phyloP scores from a whole-genome alignment of 2,888 invertebrate species.

The Microctonus hyperodae region DNA sequence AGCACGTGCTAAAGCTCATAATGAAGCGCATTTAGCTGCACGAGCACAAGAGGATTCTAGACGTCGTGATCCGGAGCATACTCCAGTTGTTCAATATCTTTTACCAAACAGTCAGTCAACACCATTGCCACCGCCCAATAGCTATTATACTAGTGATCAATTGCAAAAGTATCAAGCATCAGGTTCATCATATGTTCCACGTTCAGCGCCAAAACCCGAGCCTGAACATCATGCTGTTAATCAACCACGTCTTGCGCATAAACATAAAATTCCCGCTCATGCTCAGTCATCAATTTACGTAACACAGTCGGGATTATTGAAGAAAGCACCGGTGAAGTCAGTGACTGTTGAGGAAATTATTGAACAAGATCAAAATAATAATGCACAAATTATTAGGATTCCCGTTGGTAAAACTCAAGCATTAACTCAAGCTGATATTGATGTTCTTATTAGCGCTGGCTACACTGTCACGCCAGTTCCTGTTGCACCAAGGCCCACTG shows the following conservation, averaged over 20 bases:
- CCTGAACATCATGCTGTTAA: slow-evolving; percentile 47
- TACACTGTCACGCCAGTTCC: slow-evolving; percentile 58
- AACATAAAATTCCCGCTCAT: slow-evolving; percentile 51
- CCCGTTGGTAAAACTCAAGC: slow-evolving; percentile 50
- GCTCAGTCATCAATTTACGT: slow-evolving; percentile 53
- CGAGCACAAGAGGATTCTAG: slow-evolving; percentile 53
- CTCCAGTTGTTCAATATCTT: slow-evolving; percentile 56
- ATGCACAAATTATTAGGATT: slow-evolving; percentile 48
- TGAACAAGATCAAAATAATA: slow-evolving; percentile 49
- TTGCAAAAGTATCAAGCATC: slow-evolving; percentile 55
- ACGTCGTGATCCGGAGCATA: slow-evolving; percentile 51
- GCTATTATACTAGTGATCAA: slow-evolving; percentile 52
- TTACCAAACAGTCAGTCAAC: slow-evolving; percentile 39
- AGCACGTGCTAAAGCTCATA: slow-evolving; percentile 53
- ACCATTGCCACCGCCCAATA: slow-evolving; percentile 45
- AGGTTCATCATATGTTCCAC: slow-evolving; percentile 53
- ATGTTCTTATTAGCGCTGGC: slow-evolving; percentile 56
- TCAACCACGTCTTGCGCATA: slow-evolving; percentile 54
- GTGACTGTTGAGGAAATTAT: slow-evolving; percentile 56
- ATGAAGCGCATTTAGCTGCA: slow-evolving; percentile 53
- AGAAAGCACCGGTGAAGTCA: slow-evolving; percentile 57
- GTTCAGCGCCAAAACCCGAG: slow-evolving; percentile 50
- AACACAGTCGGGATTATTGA: slow-evolving; percentile 54
- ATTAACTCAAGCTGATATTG: slow-evolving; percentile 54
- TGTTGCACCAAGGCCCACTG: slow-evolving; percentile 47